Evolutionary conservation across 2,797 vertebrate species (phyloP).

Genomic region (Hapalemur alaotrensis): DNA sequence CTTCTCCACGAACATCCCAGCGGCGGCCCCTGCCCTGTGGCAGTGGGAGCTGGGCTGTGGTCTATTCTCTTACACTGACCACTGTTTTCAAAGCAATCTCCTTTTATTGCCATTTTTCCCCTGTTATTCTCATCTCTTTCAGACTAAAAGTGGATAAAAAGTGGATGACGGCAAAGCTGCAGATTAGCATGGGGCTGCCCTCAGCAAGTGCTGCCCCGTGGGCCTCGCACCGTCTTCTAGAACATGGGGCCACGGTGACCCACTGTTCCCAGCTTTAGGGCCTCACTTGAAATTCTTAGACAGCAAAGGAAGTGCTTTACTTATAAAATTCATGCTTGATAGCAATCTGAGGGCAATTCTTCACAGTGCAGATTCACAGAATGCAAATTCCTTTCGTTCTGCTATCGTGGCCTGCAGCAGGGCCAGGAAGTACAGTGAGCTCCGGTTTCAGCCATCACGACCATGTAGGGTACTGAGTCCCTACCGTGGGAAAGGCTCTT

Average conservation of each 20-base stretch:
- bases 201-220: accelerated
- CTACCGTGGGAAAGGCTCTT: too few species aligned
- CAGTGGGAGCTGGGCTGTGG: background rate
- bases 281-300: background rate
- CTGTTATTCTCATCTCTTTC: background rate
- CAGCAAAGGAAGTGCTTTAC: background rate
- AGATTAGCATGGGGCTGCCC: background rate
- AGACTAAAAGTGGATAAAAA: background rate
- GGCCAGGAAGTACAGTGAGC: background rate
- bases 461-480: too few species aligned
- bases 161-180: too few species aligned
- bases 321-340: background rate
- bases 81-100: background rate
- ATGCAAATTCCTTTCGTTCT: background rate
- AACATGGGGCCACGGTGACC: accelerated
- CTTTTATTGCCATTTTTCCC: background rate
- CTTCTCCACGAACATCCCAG: accelerated
- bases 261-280: background rate
- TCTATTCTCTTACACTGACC: background rate
- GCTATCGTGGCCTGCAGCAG: background rate
- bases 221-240: background rate
- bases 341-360: background rate
- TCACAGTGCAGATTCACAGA: background rate
- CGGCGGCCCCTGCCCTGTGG: too few species aligned
- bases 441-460: too few species aligned